Evolutionary conservation across 1,140 invertebrate species (phyloP).

Genomic region (Scaptodrosophila lebanonensis): DNA sequence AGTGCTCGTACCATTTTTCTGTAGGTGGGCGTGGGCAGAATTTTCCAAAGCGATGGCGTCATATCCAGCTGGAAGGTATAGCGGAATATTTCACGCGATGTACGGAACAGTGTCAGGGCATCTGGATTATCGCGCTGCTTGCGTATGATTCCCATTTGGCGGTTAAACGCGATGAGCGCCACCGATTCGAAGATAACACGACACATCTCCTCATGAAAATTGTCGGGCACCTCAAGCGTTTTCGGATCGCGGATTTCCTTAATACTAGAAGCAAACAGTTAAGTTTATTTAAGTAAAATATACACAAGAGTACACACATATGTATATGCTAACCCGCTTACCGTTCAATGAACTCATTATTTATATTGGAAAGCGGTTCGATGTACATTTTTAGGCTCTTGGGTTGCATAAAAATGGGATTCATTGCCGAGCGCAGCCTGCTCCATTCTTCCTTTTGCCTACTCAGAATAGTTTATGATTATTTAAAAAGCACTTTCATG

Average conservation of each 20-base stretch:
- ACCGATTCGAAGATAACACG: constrained; percentile 35
- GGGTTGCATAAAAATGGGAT: constrained; percentile 66
- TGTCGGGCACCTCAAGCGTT: constrained; percentile 28
- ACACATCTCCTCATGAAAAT: constrained; percentile 33
- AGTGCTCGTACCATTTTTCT: constrained; percentile 78
- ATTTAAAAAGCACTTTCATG: neutral
- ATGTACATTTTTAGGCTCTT: constrained; percentile 45
- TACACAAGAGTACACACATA: neutral
- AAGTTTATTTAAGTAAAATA: constrained; percentile 33
- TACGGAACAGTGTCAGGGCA: constrained; percentile 12
- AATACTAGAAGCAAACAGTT: constrained; percentile 17
- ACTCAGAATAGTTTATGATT: neutral
- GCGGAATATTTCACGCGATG: constrained; percentile 10
- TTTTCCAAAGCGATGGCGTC: constrained; percentile 81
- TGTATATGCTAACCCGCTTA: constrained; percentile 4
- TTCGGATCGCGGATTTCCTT: constrained; percentile 47
- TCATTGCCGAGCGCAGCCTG: constrained; percentile 41
- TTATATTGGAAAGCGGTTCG: constrained; percentile 47
- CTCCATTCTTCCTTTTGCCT: constrained; percentile 50
- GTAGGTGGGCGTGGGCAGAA: constrained; percentile 79
- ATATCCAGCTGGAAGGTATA: constrained; percentile 79
- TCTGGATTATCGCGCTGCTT: constrained; percentile 30
- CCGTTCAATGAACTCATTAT: constrained; percentile 64
- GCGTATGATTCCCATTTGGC: constrained; percentile 39
- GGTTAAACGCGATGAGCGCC: constrained; percentile 27